Conservation (phyloP, 2,888 invertebrate genomes). For the Schrankia costaestrigalis region DNA sequence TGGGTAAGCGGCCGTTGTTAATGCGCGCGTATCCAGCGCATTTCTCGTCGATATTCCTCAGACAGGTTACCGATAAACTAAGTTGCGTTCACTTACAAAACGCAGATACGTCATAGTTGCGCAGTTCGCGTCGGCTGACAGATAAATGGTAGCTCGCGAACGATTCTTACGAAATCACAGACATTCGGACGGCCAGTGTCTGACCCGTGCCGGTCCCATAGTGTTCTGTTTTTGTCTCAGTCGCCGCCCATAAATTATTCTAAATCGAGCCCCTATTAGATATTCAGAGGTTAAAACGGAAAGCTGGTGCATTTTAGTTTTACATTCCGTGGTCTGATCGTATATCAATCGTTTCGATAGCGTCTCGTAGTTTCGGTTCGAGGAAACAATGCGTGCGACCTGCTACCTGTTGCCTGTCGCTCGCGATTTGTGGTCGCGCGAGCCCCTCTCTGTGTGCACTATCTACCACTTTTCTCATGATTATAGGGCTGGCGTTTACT, state of each 20-base stretch:
- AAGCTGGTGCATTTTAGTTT: constrained; percentile 70
- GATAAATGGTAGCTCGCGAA: constrained; percentile 46
- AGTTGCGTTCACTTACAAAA: constrained; percentile 32
- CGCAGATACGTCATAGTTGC: constrained; percentile 38
- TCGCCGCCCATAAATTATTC: constrained; percentile 72
- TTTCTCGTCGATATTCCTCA: constrained; percentile 34
- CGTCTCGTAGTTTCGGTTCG: constrained; percentile 63
- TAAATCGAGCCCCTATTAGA: constrained; percentile 75
- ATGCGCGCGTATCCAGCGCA: constrained; percentile 27
- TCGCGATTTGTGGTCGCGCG: constrained; percentile 57
- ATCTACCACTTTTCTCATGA: constrained; percentile 41
- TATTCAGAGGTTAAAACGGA: constrained; percentile 75
- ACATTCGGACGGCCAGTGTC: constrained; percentile 42
- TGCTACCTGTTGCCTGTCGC: constrained; percentile 66
- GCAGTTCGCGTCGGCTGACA: constrained; percentile 42
- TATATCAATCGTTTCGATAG: constrained; percentile 75
- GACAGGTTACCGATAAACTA: constrained; percentile 37
- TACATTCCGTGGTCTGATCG: constrained; percentile 68
- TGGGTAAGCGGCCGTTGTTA: constrained; percentile 34
- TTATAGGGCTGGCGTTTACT: constrained; percentile 30
- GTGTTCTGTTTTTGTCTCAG: constrained; percentile 75
- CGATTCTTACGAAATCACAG: constrained; percentile 52
- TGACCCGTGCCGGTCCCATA: constrained; percentile 57
- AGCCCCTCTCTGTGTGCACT: constrained; percentile 43
- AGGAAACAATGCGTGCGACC: constrained; percentile 73